A percentile compares a stretch with the other conserved stretches of the same genome.
These are phyloP conservation scores for Microctonus aethiopoides DNA, from an alignment of 2,888 invertebrate species.

Conservation along the genomic window DNA sequence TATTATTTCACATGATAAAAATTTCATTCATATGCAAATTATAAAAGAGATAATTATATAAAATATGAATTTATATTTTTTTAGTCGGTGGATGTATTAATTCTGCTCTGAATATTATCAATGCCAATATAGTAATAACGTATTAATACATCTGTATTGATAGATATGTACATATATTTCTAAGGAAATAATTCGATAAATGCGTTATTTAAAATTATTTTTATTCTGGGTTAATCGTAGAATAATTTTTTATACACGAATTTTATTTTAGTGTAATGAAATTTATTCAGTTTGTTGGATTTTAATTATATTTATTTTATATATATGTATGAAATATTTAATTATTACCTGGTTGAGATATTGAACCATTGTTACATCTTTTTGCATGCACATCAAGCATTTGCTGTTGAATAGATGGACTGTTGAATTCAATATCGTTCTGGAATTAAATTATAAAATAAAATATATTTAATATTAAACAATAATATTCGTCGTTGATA, in stretches of 20 bases:
- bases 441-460: conserved; percentile 37
- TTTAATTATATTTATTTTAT: too few species aligned
- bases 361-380: conserved; percentile 51
- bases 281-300: too few species aligned
- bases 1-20: neutral
- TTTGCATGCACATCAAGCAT: conserved; percentile 50
- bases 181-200: too few species aligned
- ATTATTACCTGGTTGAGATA: conserved; percentile 43
- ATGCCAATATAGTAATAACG: too few species aligned
- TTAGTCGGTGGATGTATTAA: neutral
- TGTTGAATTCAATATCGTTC: conserved; percentile 54
- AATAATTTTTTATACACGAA: neutral
- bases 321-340: neutral
- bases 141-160: neutral
- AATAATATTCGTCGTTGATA: too few species aligned
- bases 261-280: neutral
- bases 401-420: conserved; percentile 52
- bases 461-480: neutral
- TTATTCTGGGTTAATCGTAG: neutral
- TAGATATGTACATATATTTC: neutral
- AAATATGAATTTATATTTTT: neutral
- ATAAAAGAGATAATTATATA: neutral
- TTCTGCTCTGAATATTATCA: neutral
- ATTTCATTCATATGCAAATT: neutral
- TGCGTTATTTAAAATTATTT: too few species aligned